Evolutionary conservation across 1,140 invertebrate species (phyloP), one percentile per base, ranked within the genome.

Genomic region (Diabrotica virgifera): DNA sequence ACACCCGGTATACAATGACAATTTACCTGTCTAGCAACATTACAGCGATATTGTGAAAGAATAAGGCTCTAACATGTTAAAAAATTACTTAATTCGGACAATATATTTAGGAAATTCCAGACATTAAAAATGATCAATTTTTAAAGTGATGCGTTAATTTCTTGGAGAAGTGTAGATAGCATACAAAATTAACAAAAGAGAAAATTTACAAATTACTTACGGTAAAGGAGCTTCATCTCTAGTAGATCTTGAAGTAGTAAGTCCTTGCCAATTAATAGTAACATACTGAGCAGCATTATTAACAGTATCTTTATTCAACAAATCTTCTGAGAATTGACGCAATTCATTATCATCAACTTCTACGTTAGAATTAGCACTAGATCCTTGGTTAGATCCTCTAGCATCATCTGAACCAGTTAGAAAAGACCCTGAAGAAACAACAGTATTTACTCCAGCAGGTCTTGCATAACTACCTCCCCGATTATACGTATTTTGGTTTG

Each of bases 201-300:
- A 24, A 24, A 24, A 24, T 24, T 24, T 24, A 24, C 1, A 35
- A 46, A 37, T 57, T 54, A 80, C 86, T 87, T 82, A 92, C 89
- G 89, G 88, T 70, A 85, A 78, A 10, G 89, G 84, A 14, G 90
- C 89, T 79, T 89, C 85, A 74, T 93, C 91, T n/a, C 79, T 82
- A 52, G 79, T 81, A 24, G 85, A 87, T 63, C 81, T 82, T 4
- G 87, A 87, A 0, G 84, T 83, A 1, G 90, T 91, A 75, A 86
- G 85, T 69, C 86, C 86, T 79, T 92, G 90, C 66, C 86, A 80
- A 78, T 91, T 91, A 5, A 91, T 65, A 0, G 82, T 87, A 10
- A 92, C 81, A 62, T 85, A 82, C 70, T 78, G 85, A 1, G 87
- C 84, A 50, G 85, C 86, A 77, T 89, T 91, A 73, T 90, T 90